Evolutionary conservation across 2,113 vertebrate species (phyloP), one percentile per base, ranked within the genome.

Genomic region (Turnix velox): DNA sequence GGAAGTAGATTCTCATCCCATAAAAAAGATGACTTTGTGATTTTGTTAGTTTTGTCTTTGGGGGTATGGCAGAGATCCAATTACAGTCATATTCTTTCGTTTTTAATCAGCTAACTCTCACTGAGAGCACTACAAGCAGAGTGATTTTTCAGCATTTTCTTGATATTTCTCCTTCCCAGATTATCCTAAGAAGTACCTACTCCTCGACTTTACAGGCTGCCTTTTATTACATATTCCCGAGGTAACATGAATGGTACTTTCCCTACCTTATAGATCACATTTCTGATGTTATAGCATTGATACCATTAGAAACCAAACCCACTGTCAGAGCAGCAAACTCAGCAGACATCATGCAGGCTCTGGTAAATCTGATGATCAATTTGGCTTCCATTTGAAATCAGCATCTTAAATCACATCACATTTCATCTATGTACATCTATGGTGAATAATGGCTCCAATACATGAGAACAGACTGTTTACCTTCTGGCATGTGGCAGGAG

Each of bases 401-500:
- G 39, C 82, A 46, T 61, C 28, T 81, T 75, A 6, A 27, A 14
- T 27, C 40, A 42, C 42, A 87, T 73, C 84, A 79, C 46, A 48
- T 67, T 80, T 80, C 75, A 27, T 62, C 39, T 62, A 4, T 28
- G 30, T 73, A 35, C 54, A 55, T 83, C 78, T 88, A 71, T 25
- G 27, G 59, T 73, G 54, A 90, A 39, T 51, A 91, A 85, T 48
- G 17, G 24, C 63, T 91, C 23, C 43, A 93, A 28, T 20, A 79
- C 58, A 76, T 14, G 35, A 49, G 54, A 91, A 89, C 71, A 85
- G 61, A 59, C 39, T 39, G 82, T 48, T 48, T 88, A 76, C 67
- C 72, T 94, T 93, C 74, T 95, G 89, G 82, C 74, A 79, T 16
- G 27, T 18, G 84, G 63, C 78, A 89, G 74, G 61, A 82, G 35